Evolutionary conservation across 2,113 vertebrate species (phyloP), one percentile per base, ranked within the genome.

Genomic region (Callipepla squamata): DNA sequence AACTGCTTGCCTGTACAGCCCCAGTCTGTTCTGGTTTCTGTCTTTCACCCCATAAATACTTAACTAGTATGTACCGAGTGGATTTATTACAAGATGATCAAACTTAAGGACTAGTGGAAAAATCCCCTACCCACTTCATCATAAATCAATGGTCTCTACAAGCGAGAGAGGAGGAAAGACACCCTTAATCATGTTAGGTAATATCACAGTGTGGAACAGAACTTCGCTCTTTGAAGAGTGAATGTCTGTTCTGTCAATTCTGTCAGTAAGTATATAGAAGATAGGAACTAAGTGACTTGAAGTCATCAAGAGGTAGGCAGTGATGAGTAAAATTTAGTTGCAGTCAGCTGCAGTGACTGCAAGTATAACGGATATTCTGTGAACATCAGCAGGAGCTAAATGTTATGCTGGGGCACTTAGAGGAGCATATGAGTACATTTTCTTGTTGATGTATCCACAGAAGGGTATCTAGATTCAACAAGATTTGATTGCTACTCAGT

Each of bases 321-420:
- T 4, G 12, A 80, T 55, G 68, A 83, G 45, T 20, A 85, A 94
- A 93, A 90, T 80, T 61, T 74, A 94, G 72, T 66, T 91, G 82
- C 92, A 83, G 79, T 87, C 82, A 93, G 82, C 82, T 83, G 80
- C 66, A 78, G 72, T 53, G 63, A 74, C 50, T 87, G 45, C 79
- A 63, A 67, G 76, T 63, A 67, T 83, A 94, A 95, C 77, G 68
- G 72, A 74, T 77, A 34, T 80, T 83, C 63, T 42, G 34, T 34
- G 72, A 83, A 50, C 34, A 55, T 93, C 68, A 92, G 34, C 34
- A 51, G 69, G 57, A 93, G 44, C 40, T 88, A 75, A 96, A 85
- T 78, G 76, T 67, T 83, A 23, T 51, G 30, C 69, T 25, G 30
- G 81, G 51, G 62, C 77, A 90, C 66, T 86, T 75, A 72, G 40